Base-by-base conservation (phyloP, 2,888 invertebrate species). In the Ligdia adustata region DNA sequence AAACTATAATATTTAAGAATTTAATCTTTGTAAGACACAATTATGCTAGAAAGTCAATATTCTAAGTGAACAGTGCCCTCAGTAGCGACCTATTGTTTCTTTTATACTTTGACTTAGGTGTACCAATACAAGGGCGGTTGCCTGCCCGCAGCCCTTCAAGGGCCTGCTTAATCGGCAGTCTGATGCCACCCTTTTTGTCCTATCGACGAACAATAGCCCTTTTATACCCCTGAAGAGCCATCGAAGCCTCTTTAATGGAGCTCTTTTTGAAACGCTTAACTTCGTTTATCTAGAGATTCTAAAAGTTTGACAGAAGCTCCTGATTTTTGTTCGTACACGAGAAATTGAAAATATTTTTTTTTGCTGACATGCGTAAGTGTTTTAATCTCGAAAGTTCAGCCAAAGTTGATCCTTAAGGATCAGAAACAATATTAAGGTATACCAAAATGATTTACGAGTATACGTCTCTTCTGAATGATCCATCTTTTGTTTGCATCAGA, bases 211-310 rank as follows among this genome's bases (percentile, higher is more conserved):
- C 72, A 72, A 72, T 67, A 57, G 66, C 65, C 64, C 64, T 66
- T 70, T 69, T n/a, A n/a, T 48, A 55, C 56, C 49, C 44, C 52
- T 55, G 26, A 54, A 66, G 67, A 56, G 60, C 52, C 60, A 60
- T 65, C 45, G 24, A 28, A 18, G 16, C 20, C 51, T 20, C 51
- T 46, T 26, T 29, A 52, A 24, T 33, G 34, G 39, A 45, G 39
- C 38, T 24, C 39, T 52, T 46, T 52, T 47, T 48, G 28, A 63
- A 64, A 66, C 62, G 57, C 66, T 70, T 58, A 54, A 68, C 60
- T 70, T 66, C 64, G 66, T 72, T 72, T 69, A 66, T 66, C 68
- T 66, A 66, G 56, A 57, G 52, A 46, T 55, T 42, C 60, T 60
- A 56, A 55, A 62, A 61, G 60, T 42, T 41, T 20, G 22, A 32